Evolutionary conservation across 92 coral and sea anemone genomes (phyloP).

Genomic region (Anthopleura xanthogrammica): DNA sequence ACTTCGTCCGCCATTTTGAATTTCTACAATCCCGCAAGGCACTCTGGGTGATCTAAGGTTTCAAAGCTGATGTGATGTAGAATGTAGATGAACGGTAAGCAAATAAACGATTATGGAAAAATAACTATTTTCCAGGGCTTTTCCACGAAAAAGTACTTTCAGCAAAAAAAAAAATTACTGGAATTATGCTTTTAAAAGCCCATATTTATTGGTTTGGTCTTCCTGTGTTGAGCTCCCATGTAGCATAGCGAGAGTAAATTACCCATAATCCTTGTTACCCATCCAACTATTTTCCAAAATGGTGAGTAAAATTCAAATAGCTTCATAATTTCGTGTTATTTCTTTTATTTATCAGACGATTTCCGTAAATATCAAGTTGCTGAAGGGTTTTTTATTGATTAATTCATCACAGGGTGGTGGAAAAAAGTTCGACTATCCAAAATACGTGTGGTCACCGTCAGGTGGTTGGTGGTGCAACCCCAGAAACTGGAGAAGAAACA

Average conservation of each 20-base stretch:
- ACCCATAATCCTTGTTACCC: slow-evolving; percentile 25
- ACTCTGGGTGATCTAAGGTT: slow-evolving; percentile 27
- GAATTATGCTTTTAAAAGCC: no score
- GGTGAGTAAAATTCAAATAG: slow-evolving; percentile 24
- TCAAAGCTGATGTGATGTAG: no score
- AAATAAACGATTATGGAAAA: no score
- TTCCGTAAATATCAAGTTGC: background rate
- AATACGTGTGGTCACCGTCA: slow-evolving; percentile 96
- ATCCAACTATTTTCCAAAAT: slow-evolving; percentile 17
- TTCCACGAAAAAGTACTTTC: no score
- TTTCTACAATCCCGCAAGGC: slow-evolving; percentile 13
- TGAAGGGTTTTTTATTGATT: background rate
- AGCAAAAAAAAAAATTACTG: no score
- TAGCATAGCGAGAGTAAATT: slow-evolving; percentile 12
- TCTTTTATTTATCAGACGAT: background rate
- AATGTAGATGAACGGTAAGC: no score
- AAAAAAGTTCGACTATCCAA: slow-evolving; percentile 97
- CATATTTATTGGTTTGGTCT: background rate
- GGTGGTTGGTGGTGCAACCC: slow-evolving; percentile 99
- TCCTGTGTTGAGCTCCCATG: slow-evolving; percentile 25
- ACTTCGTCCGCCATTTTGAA: slow-evolving; percentile 72
- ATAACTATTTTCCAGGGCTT: no score
- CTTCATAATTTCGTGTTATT: background rate
- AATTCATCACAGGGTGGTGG: slow-evolving; percentile 75
- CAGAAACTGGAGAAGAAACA: slow-evolving; percentile 95